phyloP scores from a whole-genome alignment of 2,797 vertebrate species.

The Podargus strigoides region DNA sequence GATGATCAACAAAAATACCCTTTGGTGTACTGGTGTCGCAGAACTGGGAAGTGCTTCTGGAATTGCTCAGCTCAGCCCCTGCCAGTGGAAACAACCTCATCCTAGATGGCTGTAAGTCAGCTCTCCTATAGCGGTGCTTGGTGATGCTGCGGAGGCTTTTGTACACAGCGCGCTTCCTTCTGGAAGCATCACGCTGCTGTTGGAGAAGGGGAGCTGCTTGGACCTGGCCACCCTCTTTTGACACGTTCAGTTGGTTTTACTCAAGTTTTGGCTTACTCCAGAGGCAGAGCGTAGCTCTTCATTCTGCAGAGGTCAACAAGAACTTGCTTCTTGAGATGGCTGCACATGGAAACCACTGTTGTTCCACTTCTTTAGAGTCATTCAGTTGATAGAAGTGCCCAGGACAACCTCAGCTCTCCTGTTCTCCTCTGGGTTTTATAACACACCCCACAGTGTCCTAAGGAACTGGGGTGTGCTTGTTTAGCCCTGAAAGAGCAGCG shows the following conservation, averaged over 20 bases:
- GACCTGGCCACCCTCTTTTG: background rate
- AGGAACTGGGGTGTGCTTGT: background rate
- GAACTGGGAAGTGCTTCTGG: background rate
- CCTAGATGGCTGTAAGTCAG: background rate
- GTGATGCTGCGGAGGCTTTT: background rate
- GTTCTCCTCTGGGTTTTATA: rapidly evolving
- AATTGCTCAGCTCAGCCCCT: background rate
- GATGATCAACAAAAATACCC: background rate
- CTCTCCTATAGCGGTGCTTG: background rate
- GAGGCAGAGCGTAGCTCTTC: background rate
- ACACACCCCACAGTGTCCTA: background rate
- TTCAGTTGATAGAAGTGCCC: background rate
- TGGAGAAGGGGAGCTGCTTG: background rate
- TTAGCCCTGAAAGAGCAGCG: background rate
- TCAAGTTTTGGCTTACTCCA: background rate
- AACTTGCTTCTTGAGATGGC: background rate
- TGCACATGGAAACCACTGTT: rapidly evolving
- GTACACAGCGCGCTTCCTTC: background rate
- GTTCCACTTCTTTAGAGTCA: background rate
- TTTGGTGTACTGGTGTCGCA: background rate
- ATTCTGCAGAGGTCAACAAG: background rate
- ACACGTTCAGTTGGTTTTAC: background rate
- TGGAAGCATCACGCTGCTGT: rapidly evolving
- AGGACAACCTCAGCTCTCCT: background rate
- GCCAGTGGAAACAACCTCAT: background rate